Conservation (phyloP, 2,797 vertebrate genomes). For the Parauchenoglanis ngamensis region DNA sequence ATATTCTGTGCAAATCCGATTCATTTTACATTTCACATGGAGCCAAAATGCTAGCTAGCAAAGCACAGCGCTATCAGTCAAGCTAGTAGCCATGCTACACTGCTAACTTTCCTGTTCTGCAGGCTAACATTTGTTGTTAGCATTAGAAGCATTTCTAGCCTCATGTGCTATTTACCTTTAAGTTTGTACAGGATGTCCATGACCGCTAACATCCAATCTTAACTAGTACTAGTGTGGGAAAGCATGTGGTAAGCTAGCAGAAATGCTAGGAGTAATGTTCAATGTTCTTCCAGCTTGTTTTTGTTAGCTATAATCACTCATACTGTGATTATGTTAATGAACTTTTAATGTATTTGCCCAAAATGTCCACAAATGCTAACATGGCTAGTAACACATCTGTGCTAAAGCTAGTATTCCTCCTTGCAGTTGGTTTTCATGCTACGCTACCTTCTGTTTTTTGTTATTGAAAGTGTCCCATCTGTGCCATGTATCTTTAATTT, state of each 20-base stretch:
- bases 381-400: neutral
- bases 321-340: neutral
- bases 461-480: neutral
- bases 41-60: neutral
- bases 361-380: neutral
- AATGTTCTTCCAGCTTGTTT: neutral
- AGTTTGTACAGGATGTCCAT: neutral
- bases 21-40: neutral
- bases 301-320: neutral
- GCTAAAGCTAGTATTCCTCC: neutral
- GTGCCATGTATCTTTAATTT: neutral
- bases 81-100: neutral
- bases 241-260: neutral
- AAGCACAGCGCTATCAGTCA: neutral
- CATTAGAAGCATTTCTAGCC: neutral
- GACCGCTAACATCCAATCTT: conserved; percentile 3
- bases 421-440: neutral
- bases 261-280: neutral
- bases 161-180: neutral
- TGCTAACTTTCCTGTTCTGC: neutral
- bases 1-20: neutral
- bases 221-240: neutral
- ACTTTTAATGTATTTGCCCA: neutral
- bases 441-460: neutral
- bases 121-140: neutral